Conservation (phyloP, 2,113 vertebrate species). For the Azemiops feae region DNA sequence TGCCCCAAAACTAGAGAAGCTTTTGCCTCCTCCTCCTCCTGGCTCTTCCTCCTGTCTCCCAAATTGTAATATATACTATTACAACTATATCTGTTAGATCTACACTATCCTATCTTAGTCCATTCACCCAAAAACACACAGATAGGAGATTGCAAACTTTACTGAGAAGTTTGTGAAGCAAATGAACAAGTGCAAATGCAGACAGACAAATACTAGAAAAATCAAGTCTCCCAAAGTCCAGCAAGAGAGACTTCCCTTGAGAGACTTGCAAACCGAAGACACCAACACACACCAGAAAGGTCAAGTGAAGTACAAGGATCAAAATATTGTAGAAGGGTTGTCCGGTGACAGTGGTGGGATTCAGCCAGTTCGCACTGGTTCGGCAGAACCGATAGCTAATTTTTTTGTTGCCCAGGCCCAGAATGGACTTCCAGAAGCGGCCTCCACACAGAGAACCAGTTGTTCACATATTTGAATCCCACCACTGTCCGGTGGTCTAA, state of each 20-base stretch:
- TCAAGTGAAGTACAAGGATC: not conserved
- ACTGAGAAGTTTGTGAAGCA: not conserved
- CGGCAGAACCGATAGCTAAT: no score
- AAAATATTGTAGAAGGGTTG: not conserved
- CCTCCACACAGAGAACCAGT: no score
- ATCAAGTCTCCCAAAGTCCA: not conserved
- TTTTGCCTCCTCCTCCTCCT: not conserved
- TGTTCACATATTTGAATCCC: no score
- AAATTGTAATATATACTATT: not conserved
- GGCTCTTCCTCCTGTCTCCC: not conserved
- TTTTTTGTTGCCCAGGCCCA: no score
- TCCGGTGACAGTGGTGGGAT: no score
- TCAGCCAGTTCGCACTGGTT: no score
- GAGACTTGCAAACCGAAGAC: not conserved
- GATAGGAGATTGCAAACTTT: not conserved
- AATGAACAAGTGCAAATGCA: not conserved
- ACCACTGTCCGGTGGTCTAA: not conserved
- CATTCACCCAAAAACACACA: not conserved
- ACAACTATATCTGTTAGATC: not conserved
- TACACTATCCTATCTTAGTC: not conserved
- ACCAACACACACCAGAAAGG: not conserved
- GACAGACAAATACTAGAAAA: not conserved
- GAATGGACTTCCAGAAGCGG: no score
- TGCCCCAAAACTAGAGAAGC: not conserved
- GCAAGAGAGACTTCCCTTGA: not conserved